phyloP scores from a whole-genome alignment of 2,888 invertebrate genomes.

The Ophion ventricosus region DNA sequence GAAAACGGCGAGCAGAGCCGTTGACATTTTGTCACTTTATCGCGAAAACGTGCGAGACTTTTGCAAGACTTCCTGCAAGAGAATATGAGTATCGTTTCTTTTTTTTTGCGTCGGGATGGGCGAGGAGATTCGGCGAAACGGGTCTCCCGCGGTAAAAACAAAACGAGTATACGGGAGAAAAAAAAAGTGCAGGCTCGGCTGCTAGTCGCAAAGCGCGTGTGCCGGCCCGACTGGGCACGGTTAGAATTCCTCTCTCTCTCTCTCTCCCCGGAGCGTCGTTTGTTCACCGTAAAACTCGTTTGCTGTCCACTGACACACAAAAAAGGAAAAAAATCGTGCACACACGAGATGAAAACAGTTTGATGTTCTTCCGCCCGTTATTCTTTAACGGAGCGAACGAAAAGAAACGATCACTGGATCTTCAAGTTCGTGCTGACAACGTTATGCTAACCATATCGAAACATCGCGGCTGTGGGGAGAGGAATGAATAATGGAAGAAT shows the following conservation, averaged over 20 bases:
- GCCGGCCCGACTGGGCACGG: conserved; percentile 62
- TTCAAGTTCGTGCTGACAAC: not conserved
- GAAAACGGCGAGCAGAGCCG: conserved; percentile 91
- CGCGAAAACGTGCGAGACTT: not conserved
- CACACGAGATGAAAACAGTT: not conserved
- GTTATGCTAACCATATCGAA: not conserved
- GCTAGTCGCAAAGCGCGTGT: conserved; percentile 44
- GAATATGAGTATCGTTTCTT: not conserved
- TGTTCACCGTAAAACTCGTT: conserved; percentile 6
- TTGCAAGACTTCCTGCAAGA: not conserved
- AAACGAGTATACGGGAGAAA: not conserved
- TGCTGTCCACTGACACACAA: conserved; percentile 23
- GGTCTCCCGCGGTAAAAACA: not conserved
- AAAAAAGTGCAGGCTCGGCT: conserved; percentile 27
- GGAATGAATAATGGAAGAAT: conserved; percentile 8
- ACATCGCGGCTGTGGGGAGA: not conserved
- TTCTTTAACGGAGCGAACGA: not conserved
- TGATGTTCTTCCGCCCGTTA: not conserved
- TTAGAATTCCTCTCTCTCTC: conserved; percentile 13
- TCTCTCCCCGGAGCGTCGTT: not conserved
- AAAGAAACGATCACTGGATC: conserved; percentile 2
- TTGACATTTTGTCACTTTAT: conserved; percentile 86
- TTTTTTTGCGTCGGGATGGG: not conserved
- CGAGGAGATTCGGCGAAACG: not conserved
- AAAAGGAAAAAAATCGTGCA: conserved; percentile 8